Evolutionary conservation across 2,888 invertebrate species (phyloP), one percentile per base, ranked within the genome.

Genomic region (Cremastinae sp.): DNA sequence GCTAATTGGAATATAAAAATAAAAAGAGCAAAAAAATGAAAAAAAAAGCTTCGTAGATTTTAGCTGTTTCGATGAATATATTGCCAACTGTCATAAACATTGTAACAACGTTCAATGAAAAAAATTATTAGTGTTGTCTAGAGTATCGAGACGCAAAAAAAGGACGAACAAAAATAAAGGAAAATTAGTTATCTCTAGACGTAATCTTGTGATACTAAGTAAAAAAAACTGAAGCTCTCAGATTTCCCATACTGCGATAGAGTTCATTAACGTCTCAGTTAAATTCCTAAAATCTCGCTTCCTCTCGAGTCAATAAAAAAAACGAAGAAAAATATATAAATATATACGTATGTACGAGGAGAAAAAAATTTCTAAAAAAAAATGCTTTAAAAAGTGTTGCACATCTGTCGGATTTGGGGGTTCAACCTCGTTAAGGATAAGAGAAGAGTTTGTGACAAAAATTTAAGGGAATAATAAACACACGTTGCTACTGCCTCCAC

Each of bases 201-300:
- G 79, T 85, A 84, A 82, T 85, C 82, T 86, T 87, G 87, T 88
- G 87, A 88, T 88, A 88, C 80, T 83, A 85, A 83, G 78, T 83
- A 79, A 81, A 82, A n/a, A n/a, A 28, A 28, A 28, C 76, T 51
- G 75, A 79, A 80, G 83, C 84, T 84, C 82, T 83, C 83, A 79
- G 80, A 81, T 80, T 66, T 18, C 43, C 53, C 68, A 53, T 55
- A 64, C 56, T 56, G 14, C 10, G 56, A 56, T 56, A 41, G 22
- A 18, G 49, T 16, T 12, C 22, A 8, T 58, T 58, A 7, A 58
- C 58, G 49, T 68, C 16, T 22, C 43, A 68, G n/a, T n/a, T 2
- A 22, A 35, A 49, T 49, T 16, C n/a, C 28, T 7, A 68, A 66
- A 56, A 56, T 41, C 12, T 59, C 18, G 58, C 69, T 49, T 59